Conservation (phyloP, 1,140 invertebrate species). For the Bombus sibiricus region DNA sequence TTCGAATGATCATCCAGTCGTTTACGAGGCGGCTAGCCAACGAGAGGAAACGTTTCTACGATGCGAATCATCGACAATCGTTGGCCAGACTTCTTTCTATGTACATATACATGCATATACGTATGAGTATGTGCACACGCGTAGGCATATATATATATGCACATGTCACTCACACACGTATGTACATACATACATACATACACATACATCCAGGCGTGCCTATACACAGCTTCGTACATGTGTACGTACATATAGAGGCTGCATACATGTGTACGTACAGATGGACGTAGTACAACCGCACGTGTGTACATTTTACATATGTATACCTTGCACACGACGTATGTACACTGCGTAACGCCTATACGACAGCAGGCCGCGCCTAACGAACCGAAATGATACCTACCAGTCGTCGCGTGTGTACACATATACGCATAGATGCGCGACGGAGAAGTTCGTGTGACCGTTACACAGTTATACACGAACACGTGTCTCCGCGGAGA, state of each 20-base stretch:
- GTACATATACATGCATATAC: not conserved
- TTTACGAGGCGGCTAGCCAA: not conserved
- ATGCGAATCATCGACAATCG: slow-evolving; percentile 31
- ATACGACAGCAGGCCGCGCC: slow-evolving; percentile 60
- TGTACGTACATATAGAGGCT: not conserved
- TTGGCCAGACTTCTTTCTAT: slow-evolving; percentile 1
- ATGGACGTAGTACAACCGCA: slow-evolving; percentile 36
- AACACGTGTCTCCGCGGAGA: slow-evolving; percentile 58
- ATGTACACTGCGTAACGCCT: slow-evolving; percentile 59
- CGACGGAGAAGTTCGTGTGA: not conserved
- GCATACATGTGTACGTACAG: not conserved
- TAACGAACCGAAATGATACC: slow-evolving; percentile 77
- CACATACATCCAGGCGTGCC: no score
- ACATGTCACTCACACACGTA: not conserved
- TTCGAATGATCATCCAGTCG: not conserved
- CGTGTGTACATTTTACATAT: slow-evolving; percentile 57
- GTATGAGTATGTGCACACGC: not conserved
- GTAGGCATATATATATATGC: no score
- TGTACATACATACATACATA: not conserved
- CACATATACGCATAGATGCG: not conserved
- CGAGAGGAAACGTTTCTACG: slow-evolving; percentile 40
- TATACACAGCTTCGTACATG: no score
- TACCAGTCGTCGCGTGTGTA: slow-evolving; percentile 57
- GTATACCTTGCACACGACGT: slow-evolving; percentile 53
- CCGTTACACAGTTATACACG: not conserved